Percentiles rank a stretch among this genome's conserved stretches.
phyloP scores from a whole-genome alignment of 2,113 vertebrate genomes.

The Bettongia penicillata region DNA sequence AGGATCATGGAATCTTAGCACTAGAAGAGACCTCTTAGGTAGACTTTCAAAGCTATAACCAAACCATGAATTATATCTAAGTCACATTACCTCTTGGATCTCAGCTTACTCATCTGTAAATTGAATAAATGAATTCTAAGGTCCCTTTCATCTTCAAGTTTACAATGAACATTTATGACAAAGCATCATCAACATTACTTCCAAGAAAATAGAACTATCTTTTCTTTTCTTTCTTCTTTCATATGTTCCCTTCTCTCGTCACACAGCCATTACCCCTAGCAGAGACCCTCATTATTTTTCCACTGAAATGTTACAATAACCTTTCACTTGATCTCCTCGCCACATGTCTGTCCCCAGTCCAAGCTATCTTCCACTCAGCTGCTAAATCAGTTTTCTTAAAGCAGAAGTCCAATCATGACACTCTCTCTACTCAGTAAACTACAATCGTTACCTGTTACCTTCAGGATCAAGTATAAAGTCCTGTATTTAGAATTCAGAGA shows the following conservation, averaged over 20 bases:
- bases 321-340: background rate
- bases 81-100: background rate
- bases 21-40: background rate
- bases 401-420: background rate
- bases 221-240: background rate
- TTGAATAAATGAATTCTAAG: background rate
- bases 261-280: background rate
- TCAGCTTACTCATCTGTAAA: background rate
- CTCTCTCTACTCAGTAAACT: background rate
- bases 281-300: background rate
- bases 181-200: background rate
- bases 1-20: background rate
- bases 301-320: background rate
- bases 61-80: background rate
- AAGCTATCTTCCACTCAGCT: background rate
- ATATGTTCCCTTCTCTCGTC: background rate
- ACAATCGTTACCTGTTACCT: background rate
- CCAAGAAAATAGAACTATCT: background rate
- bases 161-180: background rate
- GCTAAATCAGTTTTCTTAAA: conserved; percentile 39
- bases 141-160: background rate
- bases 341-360: background rate
- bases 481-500: background rate
- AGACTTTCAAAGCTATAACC: background rate
- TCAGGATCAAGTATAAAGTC: background rate